Base-by-base conservation (phyloP, 2,797 vertebrate genomes). In the Acanthornis magna region DNA sequence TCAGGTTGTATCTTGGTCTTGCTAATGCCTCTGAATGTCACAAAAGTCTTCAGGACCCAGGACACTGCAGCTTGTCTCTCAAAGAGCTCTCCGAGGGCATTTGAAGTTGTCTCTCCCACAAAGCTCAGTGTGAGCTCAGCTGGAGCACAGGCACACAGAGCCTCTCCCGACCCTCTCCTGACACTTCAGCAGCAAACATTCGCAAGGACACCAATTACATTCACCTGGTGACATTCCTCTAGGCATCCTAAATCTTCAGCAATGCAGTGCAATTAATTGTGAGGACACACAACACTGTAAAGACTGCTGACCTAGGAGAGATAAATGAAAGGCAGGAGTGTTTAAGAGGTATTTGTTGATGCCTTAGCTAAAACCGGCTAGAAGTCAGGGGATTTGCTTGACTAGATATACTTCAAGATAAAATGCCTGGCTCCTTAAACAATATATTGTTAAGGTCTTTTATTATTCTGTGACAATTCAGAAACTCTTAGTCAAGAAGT, bases 401-500 rank as follows among this genome's bases (percentile, higher is more conserved):
- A 71, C 50, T 76, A 78, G 53, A 77, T 6, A 40, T 34, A 57
- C 7, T 66, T 78, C 25, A 74, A 25, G 51, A 89, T 38, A 77
- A 91, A 96, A 81, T 38, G 25, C 21, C 34, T 32, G 40, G 48
- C 23, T 82, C 66, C 23, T 88, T 72, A 18, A 54, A 63, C 55
- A 90, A 87, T 60, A 42, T 78, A 70, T 61, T 74, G 45, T 89
- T 88, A 66, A 74, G 22, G 18, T 23, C 22, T 74, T 89, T 91
- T 62, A 75, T 84, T 87, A 72, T 88, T 91, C 50, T 50, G 48
- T 91, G 81, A 89, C 38, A 91, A 70, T 62, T 81, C 68, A 86
- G 70, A 85, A 86, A 95, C 11, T 51, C 26, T 83, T 50, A 81
- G n/a, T 85, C 74, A 91, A 92, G 34, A 80, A 80, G 25, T 71